Base-by-base conservation (phyloP, 2,888 invertebrate species). In the Eupithecia subumbrata region DNA sequence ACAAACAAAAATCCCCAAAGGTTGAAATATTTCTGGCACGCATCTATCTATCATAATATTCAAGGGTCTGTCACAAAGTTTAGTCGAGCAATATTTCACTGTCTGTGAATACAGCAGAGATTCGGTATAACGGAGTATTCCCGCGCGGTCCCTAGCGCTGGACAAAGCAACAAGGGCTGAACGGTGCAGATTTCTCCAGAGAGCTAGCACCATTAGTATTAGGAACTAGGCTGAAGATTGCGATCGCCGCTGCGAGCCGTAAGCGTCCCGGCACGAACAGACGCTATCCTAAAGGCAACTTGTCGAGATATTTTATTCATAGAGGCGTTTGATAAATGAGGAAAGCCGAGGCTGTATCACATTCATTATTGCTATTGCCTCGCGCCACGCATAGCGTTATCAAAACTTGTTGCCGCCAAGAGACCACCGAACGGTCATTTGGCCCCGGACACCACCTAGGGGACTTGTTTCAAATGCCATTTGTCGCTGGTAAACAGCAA, bases 231-330 rank as follows among this genome's bases (percentile, higher is more conserved):
- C 85, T 84, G 82, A 80, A 91, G 91, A 92, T 92, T 89, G 90
- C 87, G 87, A 92, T 92, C 91, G 86, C 84, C 81, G 85, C 87
- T 88, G 84, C 86, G 87, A 89, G 89, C 89, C 85, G 87, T 88
- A 89, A 89, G 87, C 89, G 89, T 89, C 90, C 89, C 88, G 86
- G 88, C 91, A 91, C 91, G 91, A 90, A 88, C 85, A 89, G 87
- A 86, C 88, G 86, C 89, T 90, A 91, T 92, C 90, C 91, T 88
- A 90, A 88, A 90, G 90, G 89, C 90, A 89, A 88, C 87, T 82
- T 82, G 87, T 89, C 89, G 88, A 90, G 90, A 94, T 92, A 92
- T 93, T 92, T 93, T 93, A 94, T 94, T 94, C 93, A 93, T 92
- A 92, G 91, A 89, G 81, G 87, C 86, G 83, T 86, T 88, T 93